Evolutionary conservation across 2,888 invertebrate species (phyloP).

Genomic region (Thecophora atra): DNA sequence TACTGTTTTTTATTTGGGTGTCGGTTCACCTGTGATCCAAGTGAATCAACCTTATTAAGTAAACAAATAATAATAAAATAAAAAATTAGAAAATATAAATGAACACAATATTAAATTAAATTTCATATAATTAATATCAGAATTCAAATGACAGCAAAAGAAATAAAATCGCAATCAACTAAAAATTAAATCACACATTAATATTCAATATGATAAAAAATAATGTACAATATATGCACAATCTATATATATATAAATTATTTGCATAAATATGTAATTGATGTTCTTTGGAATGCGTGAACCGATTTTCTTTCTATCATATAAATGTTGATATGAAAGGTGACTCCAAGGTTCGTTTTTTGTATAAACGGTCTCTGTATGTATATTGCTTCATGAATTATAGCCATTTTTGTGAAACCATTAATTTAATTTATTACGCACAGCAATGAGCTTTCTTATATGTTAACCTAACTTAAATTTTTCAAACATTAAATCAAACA

Average conservation of each 20-base stretch:
- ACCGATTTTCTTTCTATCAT: not conserved
- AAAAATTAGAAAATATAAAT: too few relatives aligned
- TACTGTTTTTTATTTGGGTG: too few relatives aligned
- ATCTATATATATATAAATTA: not conserved
- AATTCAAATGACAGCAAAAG: too few relatives aligned
- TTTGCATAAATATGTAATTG: not conserved
- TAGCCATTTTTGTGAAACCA: not conserved
- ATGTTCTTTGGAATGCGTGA: not conserved
- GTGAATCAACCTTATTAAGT: too few relatives aligned
- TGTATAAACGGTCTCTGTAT: not conserved
- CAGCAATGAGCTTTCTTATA: too few relatives aligned
- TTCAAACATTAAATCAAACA: slow-evolving; percentile 25
- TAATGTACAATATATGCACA: not conserved
- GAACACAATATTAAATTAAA: too few relatives aligned
- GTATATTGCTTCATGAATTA: not conserved
- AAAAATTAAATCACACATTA: too few relatives aligned
- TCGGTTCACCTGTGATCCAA: too few relatives aligned
- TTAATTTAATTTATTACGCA: slow-evolving; percentile 1
- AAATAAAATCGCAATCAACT: too few relatives aligned
- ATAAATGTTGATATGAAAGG: not conserved
- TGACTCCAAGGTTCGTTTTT: not conserved
- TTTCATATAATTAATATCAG: too few relatives aligned
- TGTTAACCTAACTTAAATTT: not conserved
- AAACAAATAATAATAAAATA: too few relatives aligned
- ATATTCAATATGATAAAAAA: not conserved